Conservation (phyloP, 2,113 vertebrate species). For the Procavia capensis region DNA sequence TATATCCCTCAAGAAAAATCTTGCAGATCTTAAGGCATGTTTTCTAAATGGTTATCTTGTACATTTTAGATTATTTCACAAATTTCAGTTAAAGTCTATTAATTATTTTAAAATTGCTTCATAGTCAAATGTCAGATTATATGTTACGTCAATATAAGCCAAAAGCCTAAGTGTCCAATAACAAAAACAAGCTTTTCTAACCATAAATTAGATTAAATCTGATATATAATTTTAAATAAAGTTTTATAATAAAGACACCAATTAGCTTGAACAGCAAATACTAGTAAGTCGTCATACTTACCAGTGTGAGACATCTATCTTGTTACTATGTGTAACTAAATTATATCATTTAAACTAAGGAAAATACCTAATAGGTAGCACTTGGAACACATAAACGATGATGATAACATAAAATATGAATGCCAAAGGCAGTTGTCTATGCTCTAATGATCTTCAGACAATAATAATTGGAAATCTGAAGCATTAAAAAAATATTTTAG, state of each 20-base stretch:
- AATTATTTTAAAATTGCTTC: conserved; percentile 27
- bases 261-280: not conserved
- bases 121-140: not conserved
- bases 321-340: not conserved
- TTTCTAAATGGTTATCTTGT: not conserved
- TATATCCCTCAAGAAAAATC: not conserved
- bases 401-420: not conserved
- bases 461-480: conserved; percentile 16
- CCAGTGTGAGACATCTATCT: not conserved
- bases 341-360: not conserved
- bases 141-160: not conserved
- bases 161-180: too few relatives aligned
- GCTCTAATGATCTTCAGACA: not conserved
- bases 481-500: conserved; percentile 15
- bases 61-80: not conserved
- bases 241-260: not conserved
- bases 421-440: not conserved
- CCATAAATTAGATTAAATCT: not conserved
- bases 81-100: not conserved
- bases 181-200: conserved; percentile 16
- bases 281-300: not conserved
- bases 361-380: not conserved
- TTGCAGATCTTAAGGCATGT: not conserved
- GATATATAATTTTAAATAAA: not conserved
- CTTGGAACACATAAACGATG: not conserved